phyloP scores from a whole-genome alignment of 35 echinoderm and acorn worm genomes.

The Anneissia japonica region DNA sequence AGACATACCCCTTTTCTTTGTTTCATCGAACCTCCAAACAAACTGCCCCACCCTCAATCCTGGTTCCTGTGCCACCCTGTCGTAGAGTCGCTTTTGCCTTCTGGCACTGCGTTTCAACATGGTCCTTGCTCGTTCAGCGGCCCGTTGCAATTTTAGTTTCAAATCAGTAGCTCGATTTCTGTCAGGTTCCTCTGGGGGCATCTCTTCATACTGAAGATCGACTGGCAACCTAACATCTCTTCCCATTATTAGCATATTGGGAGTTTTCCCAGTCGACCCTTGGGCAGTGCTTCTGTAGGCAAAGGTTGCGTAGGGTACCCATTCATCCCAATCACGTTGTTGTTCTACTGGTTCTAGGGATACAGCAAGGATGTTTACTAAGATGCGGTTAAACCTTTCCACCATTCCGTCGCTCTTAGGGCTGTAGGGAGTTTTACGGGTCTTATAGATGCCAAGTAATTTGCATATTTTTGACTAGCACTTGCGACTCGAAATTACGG shows the following conservation, averaged over 20 bases:
- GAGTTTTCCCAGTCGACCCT: constrained; percentile 36
- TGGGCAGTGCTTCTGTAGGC: constrained; percentile 54
- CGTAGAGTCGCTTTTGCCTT: too few species aligned
- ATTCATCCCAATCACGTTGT: constrained; percentile 54
- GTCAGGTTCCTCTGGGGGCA: too few species aligned
- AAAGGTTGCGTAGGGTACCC: constrained; percentile 27
- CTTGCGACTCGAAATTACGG: constrained; percentile 53
- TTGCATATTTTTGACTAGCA: constrained; percentile 54
- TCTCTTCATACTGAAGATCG: neutral
- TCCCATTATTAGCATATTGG: constrained; percentile 51
- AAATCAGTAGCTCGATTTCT: too few species aligned
- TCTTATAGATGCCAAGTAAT: constrained; percentile 62
- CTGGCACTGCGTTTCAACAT: too few species aligned
- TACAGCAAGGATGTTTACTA: constrained; percentile 32
- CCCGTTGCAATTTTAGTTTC: too few species aligned
- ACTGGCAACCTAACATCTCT: neutral
- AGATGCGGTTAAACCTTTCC: constrained; percentile 55
- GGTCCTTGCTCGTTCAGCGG: too few species aligned
- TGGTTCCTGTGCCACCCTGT: too few species aligned
- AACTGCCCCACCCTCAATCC: too few species aligned
- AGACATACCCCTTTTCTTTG: too few species aligned
- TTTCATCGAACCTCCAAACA: too few species aligned
- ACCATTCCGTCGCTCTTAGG: constrained; percentile 51
- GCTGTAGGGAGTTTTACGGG: constrained; percentile 43
- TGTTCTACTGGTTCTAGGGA: constrained; percentile 27